Evolutionary conservation across 2,113 vertebrate genomes (phyloP).

Genomic region (Morone saxatilis): DNA sequence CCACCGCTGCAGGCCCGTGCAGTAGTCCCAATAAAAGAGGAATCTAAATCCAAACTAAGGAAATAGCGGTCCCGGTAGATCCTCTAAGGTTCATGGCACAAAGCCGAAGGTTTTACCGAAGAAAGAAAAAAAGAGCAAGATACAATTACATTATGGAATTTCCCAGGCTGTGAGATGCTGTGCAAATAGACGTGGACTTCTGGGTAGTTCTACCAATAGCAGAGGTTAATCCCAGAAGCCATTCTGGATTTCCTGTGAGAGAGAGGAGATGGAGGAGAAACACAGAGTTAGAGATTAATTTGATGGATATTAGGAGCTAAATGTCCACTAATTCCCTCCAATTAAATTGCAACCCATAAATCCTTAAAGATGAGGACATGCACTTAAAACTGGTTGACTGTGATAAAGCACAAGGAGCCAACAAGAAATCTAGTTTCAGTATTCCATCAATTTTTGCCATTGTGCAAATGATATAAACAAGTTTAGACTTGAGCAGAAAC

Average conservation of each 20-base stretch:
- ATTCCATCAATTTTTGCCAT: not conserved
- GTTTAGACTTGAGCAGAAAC: constrained; percentile 28
- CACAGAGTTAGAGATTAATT: constrained; percentile 64
- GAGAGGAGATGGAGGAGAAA: constrained; percentile 39
- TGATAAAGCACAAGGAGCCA: constrained; percentile 40
- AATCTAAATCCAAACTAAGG: constrained; percentile 83
- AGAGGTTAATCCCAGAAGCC: constrained; percentile 76
- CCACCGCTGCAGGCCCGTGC: constrained; percentile 84
- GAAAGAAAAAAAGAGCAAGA: constrained; percentile 69
- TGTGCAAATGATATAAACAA: constrained; percentile 47
- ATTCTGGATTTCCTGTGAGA: constrained; percentile 87
- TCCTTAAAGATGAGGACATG: constrained; percentile 55
- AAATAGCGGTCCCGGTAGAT: constrained; percentile 81
- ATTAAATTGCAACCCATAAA: constrained; percentile 66
- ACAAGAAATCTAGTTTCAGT: constrained; percentile 2
- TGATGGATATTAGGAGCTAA: constrained; percentile 71
- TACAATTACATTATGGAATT: constrained; percentile 91
- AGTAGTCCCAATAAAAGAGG: constrained; percentile 77
- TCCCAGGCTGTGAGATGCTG: constrained; percentile 40
- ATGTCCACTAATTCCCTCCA: constrained; percentile 69
- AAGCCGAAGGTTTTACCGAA: constrained; percentile 77
- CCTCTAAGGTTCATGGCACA: constrained; percentile 87
- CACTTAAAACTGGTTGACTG: constrained; percentile 40
- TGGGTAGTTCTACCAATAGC: constrained; percentile 80
- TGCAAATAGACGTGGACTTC: constrained; percentile 58